Base-by-base conservation (phyloP, 92 coral and sea anemone species). In the Parazoanthus darwini region DNA sequence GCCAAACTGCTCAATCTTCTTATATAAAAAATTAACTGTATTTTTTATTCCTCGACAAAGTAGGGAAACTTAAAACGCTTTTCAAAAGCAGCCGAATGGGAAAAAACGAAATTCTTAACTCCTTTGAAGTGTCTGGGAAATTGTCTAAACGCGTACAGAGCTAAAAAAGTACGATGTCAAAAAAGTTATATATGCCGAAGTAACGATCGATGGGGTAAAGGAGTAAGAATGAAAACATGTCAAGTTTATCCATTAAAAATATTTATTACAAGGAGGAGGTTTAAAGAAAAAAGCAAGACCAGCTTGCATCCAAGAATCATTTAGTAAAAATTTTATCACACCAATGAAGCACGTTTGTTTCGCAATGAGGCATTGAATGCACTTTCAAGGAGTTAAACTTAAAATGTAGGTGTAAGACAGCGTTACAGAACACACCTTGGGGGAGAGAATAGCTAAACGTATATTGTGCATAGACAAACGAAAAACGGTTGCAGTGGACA, bases 361-460 rank as follows among this genome's bases (percentile, higher is more conserved):
- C 58, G 79, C 70, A 84, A 70, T 26, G 54, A 48, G 87, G 79
- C 87, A 71, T 84, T 84, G 79, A 84, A 71, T 71, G 87, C 87
- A 42, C 59, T 67, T 67, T 66, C 29, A 18, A 33, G 58, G 20
- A 67, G 10, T 6, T 68, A n/a, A 43, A 26, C 37, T 67, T 67
- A 68, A 10, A 0, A 68, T 42, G 68, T 82, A 82, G 14, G 39
- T 33, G 37, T 1, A 18, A 22, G 15, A 23, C 10, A 29, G 36
- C n/a, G 18, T 37, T 25, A 56, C 25, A 36, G 38, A 65, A 65
- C 25, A 65, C 86, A 38, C 78, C 78, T 74, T 29, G 22, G 20
- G 39, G 11, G 23, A 76, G 13, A 20, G 25, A 2, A 76, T 4
- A 42, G 59, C 20, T 7, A 8, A 11, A 71, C 37, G 59, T 44